phyloP scores from a whole-genome alignment of 2,888 invertebrate genomes.

The Hipparchia sbordonii region DNA sequence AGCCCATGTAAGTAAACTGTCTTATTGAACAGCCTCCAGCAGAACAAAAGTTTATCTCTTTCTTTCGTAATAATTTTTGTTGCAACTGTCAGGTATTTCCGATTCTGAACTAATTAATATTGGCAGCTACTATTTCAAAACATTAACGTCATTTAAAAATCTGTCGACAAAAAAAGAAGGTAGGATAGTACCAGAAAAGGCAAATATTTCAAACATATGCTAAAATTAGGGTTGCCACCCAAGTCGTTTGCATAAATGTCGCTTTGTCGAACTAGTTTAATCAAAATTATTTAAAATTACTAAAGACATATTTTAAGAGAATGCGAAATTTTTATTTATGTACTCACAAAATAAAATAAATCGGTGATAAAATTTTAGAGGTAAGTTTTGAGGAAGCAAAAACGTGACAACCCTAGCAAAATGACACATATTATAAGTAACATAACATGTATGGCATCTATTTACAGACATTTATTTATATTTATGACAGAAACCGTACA shows the following conservation, averaged over 20 bases:
- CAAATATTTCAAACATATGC: slow-evolving; percentile 9
- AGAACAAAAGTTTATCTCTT: too few relatives aligned
- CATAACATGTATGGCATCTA: slow-evolving; percentile 37
- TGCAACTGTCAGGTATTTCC: neutral
- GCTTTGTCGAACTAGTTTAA: neutral
- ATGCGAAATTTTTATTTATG: neutral
- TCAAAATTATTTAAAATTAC: neutral
- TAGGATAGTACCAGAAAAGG: neutral
- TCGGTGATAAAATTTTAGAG: neutral
- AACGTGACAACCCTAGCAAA: slow-evolving; percentile 6
- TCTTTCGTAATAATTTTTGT: neutral
- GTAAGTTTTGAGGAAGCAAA: neutral
- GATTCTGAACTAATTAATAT: slow-evolving; percentile 3
- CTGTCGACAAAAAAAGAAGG: neutral
- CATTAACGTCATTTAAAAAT: slow-evolving; percentile 12
- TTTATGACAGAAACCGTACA: slow-evolving; percentile 5
- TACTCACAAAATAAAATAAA: neutral
- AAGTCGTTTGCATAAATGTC: neutral
- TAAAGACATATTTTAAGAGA: neutral
- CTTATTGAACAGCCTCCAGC: too few relatives aligned
- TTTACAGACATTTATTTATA: slow-evolving; percentile 30
- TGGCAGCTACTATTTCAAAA: slow-evolving; percentile 2
- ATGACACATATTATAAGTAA: slow-evolving; percentile 20
- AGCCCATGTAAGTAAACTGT: too few relatives aligned
- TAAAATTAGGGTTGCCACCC: slow-evolving; percentile 10